phyloP scores from a whole-genome alignment of 2,113 vertebrate species.

The Triplophysa tibetana region DNA sequence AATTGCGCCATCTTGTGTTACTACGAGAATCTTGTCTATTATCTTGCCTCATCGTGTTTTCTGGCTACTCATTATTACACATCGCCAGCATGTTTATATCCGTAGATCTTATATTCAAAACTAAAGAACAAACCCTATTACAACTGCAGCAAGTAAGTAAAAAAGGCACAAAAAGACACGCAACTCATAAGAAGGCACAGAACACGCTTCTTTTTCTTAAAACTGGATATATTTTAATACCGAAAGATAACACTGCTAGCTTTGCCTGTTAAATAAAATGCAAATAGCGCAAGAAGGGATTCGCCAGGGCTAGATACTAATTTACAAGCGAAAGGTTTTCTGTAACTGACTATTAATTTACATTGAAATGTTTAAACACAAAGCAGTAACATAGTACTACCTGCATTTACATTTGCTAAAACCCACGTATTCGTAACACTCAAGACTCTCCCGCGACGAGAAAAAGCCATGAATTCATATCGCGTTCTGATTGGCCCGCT shows the following conservation, averaged over 20 bases:
- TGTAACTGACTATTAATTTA: not conserved
- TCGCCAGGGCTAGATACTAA: not conserved
- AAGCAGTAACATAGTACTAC: not conserved
- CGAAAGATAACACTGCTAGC: not conserved
- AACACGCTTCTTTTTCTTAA: not conserved
- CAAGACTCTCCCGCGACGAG: not conserved
- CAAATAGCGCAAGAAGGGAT: not conserved
- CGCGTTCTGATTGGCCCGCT: conserved; percentile 55
- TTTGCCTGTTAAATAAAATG: conserved; percentile 16
- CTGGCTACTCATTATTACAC: not conserved
- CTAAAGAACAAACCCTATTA: not conserved
- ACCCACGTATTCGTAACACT: not conserved
- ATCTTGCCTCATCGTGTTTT: not conserved
- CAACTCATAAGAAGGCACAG: not conserved
- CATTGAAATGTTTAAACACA: not conserved
- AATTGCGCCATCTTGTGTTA: too few species aligned
- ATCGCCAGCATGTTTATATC: not conserved
- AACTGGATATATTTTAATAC: not conserved
- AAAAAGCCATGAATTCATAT: conserved; percentile 2
- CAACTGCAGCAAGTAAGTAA: not conserved
- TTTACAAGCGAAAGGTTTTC: not conserved
- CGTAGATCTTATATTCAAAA: not conserved
- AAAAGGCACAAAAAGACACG: not conserved
- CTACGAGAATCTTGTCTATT: too few species aligned
- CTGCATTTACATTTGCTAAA: not conserved